Conservation (phyloP, 1,140 invertebrate species). For the Zaprionus africanus region DNA sequence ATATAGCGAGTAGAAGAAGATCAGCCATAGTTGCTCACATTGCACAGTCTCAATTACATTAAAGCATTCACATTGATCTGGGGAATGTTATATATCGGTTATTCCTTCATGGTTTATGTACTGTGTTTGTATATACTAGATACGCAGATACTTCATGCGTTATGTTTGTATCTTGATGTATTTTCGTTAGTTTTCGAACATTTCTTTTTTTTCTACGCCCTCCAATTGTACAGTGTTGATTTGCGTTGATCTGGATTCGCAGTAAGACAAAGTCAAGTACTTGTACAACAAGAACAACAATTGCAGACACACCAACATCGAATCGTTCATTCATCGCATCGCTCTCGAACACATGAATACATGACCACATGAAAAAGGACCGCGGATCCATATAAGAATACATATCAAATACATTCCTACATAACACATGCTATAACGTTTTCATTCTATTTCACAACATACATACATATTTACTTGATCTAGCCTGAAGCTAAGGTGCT, state of each 20-base stretch:
- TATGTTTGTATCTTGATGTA: slow-evolving; percentile 19
- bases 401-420: slow-evolving; percentile 5
- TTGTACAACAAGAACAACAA: slow-evolving; percentile 31
- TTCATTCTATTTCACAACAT: slow-evolving; percentile 16
- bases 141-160: slow-evolving; percentile 7
- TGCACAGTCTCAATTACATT: slow-evolving; percentile 11
- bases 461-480: slow-evolving; percentile 16
- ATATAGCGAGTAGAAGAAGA: slow-evolving; percentile 8
- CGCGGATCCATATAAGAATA: background rate
- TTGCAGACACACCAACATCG: slow-evolving; percentile 16
- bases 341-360: background rate
- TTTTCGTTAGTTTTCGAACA: slow-evolving; percentile 62
- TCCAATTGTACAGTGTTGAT: slow-evolving; percentile 58
- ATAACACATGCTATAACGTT: background rate
- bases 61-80: background rate
- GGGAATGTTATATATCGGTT: slow-evolving; percentile 2
- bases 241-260: slow-evolving; percentile 44
- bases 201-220: slow-evolving; percentile 74
- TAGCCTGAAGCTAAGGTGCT: background rate
- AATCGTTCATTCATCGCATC: slow-evolving; percentile 22
- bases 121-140: background rate
- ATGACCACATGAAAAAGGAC: background rate
- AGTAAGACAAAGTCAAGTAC: slow-evolving; percentile 49
- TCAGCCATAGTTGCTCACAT: slow-evolving; percentile 6
- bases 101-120: background rate